These are phyloP conservation scores for Calephelis nemesis DNA, from an alignment of 1,140 invertebrate species.

Conservation along the genomic window DNA sequence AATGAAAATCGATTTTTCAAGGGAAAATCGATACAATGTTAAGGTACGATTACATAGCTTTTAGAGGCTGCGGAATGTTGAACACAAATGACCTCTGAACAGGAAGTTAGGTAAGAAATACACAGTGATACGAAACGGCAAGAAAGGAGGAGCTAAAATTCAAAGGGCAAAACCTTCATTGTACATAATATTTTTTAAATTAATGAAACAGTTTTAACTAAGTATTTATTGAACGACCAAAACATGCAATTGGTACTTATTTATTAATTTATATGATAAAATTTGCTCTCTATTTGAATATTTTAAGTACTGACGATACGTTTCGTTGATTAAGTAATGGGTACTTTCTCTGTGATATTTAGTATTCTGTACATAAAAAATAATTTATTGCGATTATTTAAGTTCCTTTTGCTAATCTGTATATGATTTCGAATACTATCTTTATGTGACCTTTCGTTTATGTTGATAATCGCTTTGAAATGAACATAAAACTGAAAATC, in stretches of 20 bases:
- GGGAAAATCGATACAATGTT: constrained; percentile 49
- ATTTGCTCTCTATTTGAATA: constrained; percentile 56
- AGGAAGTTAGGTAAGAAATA: constrained; percentile 49
- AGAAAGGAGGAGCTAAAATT: neutral
- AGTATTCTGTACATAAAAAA: constrained; percentile 70
- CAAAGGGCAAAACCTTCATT: neutral
- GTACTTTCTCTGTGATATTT: constrained; percentile 77
- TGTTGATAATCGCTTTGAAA: constrained; percentile 7
- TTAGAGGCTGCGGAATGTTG: constrained; percentile 60
- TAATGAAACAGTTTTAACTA: constrained; percentile 26
- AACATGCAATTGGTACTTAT: constrained; percentile 58
- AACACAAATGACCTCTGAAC: constrained; percentile 54
- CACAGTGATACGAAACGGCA: neutral
- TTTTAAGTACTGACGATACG: constrained; percentile 63
- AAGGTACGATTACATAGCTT: constrained; percentile 60
- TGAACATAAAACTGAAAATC: neutral
- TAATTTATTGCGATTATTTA: constrained; percentile 72
- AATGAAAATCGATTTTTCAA: constrained; percentile 46
- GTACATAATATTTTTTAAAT: constrained; percentile 2
- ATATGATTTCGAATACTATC: constrained; percentile 18
- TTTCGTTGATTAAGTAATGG: constrained; percentile 74
- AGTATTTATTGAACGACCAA: constrained; percentile 44
- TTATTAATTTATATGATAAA: constrained; percentile 54
- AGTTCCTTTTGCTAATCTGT: constrained; percentile 51
- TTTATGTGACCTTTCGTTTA: constrained; percentile 4